A percentile compares a stretch with the other conserved stretches of the same genome.
These are phyloP conservation scores for Leucophenga maculata DNA, from an alignment of 2,888 invertebrate genomes.

Conservation along the genomic window DNA sequence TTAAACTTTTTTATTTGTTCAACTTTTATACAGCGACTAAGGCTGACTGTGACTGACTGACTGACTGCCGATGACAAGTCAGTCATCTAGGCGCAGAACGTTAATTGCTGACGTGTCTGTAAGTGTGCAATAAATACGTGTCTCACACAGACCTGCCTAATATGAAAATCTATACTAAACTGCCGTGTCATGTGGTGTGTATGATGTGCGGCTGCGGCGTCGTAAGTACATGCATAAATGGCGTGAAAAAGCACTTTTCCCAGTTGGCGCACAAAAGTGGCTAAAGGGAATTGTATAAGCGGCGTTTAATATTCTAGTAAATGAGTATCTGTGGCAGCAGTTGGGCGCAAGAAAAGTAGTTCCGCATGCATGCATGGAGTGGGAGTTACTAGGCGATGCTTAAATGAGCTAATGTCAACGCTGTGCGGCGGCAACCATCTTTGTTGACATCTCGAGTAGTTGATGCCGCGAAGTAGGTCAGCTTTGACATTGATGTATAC, in stretches of 20 bases:
- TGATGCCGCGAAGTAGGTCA: too few species aligned
- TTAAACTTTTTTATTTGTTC: not conserved
- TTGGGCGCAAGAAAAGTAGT: not conserved
- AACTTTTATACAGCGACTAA: not conserved
- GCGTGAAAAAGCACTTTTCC: slow-evolving; percentile 2
- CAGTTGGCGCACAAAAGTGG: not conserved
- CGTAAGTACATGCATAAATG: not conserved
- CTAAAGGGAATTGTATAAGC: not conserved
- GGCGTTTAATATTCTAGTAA: too few species aligned
- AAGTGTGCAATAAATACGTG: slow-evolving; percentile 14
- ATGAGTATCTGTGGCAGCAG: too few species aligned
- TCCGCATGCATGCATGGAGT: not conserved
- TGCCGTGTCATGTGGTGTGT: not conserved
- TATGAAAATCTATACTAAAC: not conserved
- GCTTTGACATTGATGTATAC: too few species aligned
- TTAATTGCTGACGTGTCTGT: not conserved
- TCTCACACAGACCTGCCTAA: not conserved
- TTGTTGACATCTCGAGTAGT: too few species aligned
- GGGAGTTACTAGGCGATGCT: too few species aligned
- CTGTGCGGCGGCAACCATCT: too few species aligned
- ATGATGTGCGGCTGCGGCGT: too few species aligned
- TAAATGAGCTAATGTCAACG: too few species aligned
- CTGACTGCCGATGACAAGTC: too few species aligned
- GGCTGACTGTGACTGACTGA: too few species aligned
- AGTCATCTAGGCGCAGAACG: not conserved